A percentile compares a stretch with the other conserved stretches of the same genome.
Conservation (phyloP, 2,797 vertebrate species). For the Microhierax caerulescens region DNA sequence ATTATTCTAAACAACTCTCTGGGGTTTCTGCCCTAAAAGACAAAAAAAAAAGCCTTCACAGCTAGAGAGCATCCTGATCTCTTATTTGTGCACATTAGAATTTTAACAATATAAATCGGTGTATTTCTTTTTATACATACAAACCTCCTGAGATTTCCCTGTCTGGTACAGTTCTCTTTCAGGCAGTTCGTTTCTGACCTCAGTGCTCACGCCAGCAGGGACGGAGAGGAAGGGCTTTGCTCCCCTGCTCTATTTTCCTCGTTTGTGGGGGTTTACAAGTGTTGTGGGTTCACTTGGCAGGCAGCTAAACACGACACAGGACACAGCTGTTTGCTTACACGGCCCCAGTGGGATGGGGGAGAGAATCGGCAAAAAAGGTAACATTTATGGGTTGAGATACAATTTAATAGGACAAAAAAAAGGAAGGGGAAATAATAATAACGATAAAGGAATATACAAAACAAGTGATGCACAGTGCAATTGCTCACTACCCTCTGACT, state of each 20-base stretch:
- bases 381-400: neutral
- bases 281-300: neutral
- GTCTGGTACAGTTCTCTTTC: neutral
- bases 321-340: neutral
- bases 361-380: neutral
- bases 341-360: neutral
- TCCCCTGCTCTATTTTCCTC: neutral
- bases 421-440: neutral
- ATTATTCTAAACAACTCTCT: neutral
- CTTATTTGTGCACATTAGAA: neutral
- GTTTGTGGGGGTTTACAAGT: neutral
- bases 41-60: neutral
- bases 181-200: neutral
- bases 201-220: neutral
- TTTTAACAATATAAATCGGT: neutral
- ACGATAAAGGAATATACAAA: neutral
- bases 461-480: neutral
- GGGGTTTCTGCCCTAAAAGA: neutral
- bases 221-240: neutral
- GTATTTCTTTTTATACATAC: neutral
- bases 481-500: neutral
- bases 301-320: neutral
- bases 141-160: neutral
- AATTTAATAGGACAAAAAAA: neutral
- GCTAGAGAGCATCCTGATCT: neutral